Evolutionary conservation across 2,113 vertebrate species (phyloP), one percentile per base, ranked within the genome.

Genomic region (Semicossyphus pulcher): DNA sequence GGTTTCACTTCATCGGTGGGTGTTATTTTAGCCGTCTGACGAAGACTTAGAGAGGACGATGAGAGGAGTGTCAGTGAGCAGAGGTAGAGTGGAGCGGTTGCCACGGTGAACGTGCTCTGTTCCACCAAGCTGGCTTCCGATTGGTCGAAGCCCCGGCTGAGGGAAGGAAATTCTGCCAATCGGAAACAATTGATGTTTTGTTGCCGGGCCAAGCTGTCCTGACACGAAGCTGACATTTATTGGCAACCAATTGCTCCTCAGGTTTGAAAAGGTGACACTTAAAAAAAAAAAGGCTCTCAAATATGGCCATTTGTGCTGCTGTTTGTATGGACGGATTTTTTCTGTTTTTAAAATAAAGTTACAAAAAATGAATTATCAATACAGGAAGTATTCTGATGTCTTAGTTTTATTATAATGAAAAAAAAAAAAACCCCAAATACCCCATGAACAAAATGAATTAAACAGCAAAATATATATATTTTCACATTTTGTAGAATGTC

Each of bases 101-200:
- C 92, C 92, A 91, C 76, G 89, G 88, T 85, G 85, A 94, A 67
- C 58, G 25, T 44, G 72, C 76, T 75, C 79, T 11, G 16, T 90
- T 92, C 75, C 86, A 80, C 76, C 54, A 79, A 89, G 81, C 74
- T 14, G 16, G 34, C 37, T 72, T 68, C 78, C 88, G 89, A 94
- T 94, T 91, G 93, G 94, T 73, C 21, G 25, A n/a, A 60, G 72
- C 80, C 45, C 2, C 2, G 2, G 62, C 78, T 75, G 77, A 88
- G 86, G 84, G 70, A 83, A 76, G 78, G 82, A 80, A 87, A 86
- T 88, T 89, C 92, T 82, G 85, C 94, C 94, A 94, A 93, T 94
- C 84, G 87, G 88, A 93, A 91, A 91, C 91, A 91, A 88, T 90
- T 88, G 76, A 77, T 89, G 85, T 88, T 91, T 92, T 94, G 94